Base-by-base conservation (phyloP, 2,113 vertebrate genomes). In the Tretioscincus oriximinensis region DNA sequence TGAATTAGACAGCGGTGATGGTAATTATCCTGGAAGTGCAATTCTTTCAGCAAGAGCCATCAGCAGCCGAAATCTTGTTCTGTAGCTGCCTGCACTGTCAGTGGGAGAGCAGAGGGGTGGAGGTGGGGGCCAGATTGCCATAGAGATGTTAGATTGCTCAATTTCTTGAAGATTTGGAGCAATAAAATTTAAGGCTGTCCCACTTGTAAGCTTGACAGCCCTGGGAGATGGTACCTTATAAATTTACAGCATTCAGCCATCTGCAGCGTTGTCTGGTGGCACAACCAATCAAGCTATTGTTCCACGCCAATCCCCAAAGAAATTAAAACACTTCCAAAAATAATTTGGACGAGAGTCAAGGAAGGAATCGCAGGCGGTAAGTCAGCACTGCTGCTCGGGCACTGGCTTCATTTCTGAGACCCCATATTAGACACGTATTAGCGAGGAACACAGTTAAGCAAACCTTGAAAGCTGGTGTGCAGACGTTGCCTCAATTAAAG, bases 251-350 rank as follows among this genome's bases (percentile, higher is more conserved):
- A 66, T 91, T 90, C 82, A 86, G 88, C 87, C 82, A 87, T 77
- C 88, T 80, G 73, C 65, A 61, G 5, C n/a, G 28, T 4, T 58
- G 31, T 31, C 58, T 63, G 29, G 28, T 77, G 28, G 65, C 14
- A 29, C 22, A 1, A 14, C 28, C 82, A 80, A 84, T 88, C 64
- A 20, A 74, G 84, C 83, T 81, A 84, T 89, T 75, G 72, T 80
- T 85, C 65, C 67, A 86, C 81, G 88, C 80, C 78, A 72, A 65
- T 89, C 90, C 74, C 0, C 74, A 78, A 88, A 92, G 90, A 92
- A 92, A 92, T 90, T 86, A 90, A 63, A 81, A 82, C 74, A 79
- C 81, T 90, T 77, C 88, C 73, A 89, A 86, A 92, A 89, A 90
- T 90, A 90, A 92, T 91, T 92, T 90, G 88, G 78, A 51, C 81